Base-by-base conservation (phyloP, 2,113 vertebrate species). In the Mobula birostris region DNA sequence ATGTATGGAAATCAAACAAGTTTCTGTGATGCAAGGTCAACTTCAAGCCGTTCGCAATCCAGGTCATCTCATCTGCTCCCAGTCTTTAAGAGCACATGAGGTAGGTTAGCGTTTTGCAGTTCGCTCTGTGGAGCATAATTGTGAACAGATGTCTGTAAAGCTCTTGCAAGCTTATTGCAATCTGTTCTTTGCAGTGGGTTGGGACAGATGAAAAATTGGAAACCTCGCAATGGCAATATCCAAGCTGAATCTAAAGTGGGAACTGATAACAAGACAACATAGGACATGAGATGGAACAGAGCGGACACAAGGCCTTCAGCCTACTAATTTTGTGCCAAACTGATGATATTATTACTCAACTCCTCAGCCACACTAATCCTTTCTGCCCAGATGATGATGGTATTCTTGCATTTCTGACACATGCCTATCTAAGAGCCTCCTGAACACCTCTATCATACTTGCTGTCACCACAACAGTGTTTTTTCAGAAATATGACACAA, bases 1-100 rank as follows among this genome's bases (percentile, higher is more conserved):
- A 95, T 95, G 95, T 95, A 70, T 94, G 94, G 87, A 78, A 77
- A 91, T 19, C 48, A 9, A 82, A 70, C 74, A 92, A 88, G 94
- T 70, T 92, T 21, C 36, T 14, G 7, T 66, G n/a, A 29, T 8
- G 9, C 66, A n/a, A 74, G 68, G 14, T 6, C n/a, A 21, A 74
- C 40, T 74, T 93, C 48, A 11, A 93, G 24, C 40, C 40, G 36
- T 29, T 72, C 48, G 66, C 68, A 56, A 56, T 93, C 36, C 91
- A 74, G 19, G 17, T 66, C 61, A 66, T 27, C 61, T 32, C 32
- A 32, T 93, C 68, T 72, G 40, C 70, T 93, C 70, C 91, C 91
- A 15, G 70, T 74, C 68, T 74, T 93, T 56, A 74, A 40, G 56
- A 93, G 68, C 74, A 40, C 68, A 74, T 74, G 70, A 76, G 91